These are phyloP conservation scores for Watsonalla cultraria DNA, from an alignment of 2,888 invertebrate genomes.

Conservation along the genomic window DNA sequence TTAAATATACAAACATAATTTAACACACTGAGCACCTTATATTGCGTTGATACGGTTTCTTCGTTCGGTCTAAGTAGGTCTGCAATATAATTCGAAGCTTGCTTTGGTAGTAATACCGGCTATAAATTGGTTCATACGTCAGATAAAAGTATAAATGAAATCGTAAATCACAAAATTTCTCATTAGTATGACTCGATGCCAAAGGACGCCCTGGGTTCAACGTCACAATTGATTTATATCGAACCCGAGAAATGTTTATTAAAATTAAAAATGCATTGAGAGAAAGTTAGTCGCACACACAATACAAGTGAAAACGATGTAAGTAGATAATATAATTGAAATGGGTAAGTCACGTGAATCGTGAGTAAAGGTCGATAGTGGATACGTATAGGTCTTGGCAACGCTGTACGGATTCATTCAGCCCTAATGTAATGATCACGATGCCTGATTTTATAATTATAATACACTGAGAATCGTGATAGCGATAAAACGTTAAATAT, in stretches of 20 bases:
- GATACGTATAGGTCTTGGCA: slow-evolving; percentile 35
- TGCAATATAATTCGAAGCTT: not conserved
- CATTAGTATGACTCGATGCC: slow-evolving; percentile 16
- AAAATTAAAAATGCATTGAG: slow-evolving; percentile 26
- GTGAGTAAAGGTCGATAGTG: slow-evolving; percentile 34
- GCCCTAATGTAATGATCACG: slow-evolving; percentile 21
- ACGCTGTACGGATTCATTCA: slow-evolving; percentile 21
- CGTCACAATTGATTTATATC: slow-evolving; percentile 39
- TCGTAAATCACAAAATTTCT: slow-evolving; percentile 21
- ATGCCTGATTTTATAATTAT: slow-evolving; percentile 4
- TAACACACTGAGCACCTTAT: no score
- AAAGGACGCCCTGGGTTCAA: slow-evolving; percentile 19
- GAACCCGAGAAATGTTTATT: slow-evolving; percentile 34
- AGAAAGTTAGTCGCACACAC: slow-evolving; percentile 50
- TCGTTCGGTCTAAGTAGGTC: not conserved
- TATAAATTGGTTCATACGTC: slow-evolving; percentile 13
- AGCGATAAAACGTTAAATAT: slow-evolving; percentile 3
- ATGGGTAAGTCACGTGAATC: slow-evolving; percentile 31
- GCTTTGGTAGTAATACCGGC: not conserved
- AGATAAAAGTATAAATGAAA: slow-evolving; percentile 14
- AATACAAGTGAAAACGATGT: slow-evolving; percentile 39
- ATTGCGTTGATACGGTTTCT: not conserved
- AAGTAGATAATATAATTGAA: slow-evolving; percentile 23
- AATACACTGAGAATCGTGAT: slow-evolving; percentile 9
- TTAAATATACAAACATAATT: slow-evolving; percentile 21